Percentiles rank a stretch among this genome's conserved stretches.
These are phyloP conservation scores for Crocodylus rhombifer DNA, from an alignment of 2,797 vertebrate species.

Conservation along the genomic window DNA sequence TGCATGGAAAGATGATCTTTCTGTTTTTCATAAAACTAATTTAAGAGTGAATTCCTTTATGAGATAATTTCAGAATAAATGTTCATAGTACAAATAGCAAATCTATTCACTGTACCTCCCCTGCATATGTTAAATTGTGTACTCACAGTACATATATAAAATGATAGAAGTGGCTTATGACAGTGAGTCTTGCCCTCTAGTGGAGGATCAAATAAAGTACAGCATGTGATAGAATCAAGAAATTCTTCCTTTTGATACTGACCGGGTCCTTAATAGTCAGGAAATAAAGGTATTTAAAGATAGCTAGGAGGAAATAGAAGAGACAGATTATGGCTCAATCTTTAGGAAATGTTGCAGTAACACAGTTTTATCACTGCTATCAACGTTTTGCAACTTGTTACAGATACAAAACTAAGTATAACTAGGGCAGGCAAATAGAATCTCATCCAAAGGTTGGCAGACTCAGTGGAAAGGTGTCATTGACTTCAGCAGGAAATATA, in stretches of 20 bases:
- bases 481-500: too few species aligned
- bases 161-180: neutral
- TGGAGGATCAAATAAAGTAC: constrained; percentile 37
- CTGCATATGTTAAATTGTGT: neutral
- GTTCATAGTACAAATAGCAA: neutral
- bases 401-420: too few species aligned
- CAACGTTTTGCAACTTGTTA: too few species aligned
- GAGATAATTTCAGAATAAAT: constrained; percentile 1
- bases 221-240: neutral
- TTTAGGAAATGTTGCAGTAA: too few species aligned
- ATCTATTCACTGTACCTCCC: neutral
- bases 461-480: too few species aligned
- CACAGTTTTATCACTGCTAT: too few species aligned
- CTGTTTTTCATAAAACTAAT: constrained; percentile 24
- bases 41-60: constrained; percentile 18
- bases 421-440: too few species aligned
- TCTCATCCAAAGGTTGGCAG: too few species aligned
- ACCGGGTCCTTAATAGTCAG: neutral
- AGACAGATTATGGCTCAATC: too few species aligned
- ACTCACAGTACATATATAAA: neutral
- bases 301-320: too few species aligned
- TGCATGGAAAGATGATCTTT: neutral
- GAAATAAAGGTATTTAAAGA: too few species aligned
- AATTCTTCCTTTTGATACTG: neutral
- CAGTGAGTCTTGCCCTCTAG: constrained; percentile 60